Percentiles rank a stretch among this genome's conserved stretches.
Conservation (phyloP, 2,113 vertebrate genomes). For the Chaenogobius annularis region DNA sequence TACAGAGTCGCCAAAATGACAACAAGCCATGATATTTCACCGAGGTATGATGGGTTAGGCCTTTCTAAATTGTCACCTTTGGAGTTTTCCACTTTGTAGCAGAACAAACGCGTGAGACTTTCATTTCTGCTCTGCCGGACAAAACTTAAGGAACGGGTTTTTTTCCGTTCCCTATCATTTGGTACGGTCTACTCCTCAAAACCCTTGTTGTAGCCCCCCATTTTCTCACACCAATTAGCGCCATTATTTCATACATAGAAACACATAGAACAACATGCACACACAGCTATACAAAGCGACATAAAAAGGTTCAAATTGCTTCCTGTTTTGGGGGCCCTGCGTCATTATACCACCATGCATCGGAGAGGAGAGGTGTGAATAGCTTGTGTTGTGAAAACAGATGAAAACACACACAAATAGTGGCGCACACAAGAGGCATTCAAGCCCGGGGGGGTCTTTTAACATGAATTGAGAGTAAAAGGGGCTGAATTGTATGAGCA, state of each 20-base stretch:
- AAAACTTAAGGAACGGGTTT: slow-evolving; percentile 12
- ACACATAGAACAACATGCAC: slow-evolving; percentile 17
- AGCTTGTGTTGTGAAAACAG: slow-evolving; percentile 74
- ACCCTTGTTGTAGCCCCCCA: slow-evolving; percentile 18
- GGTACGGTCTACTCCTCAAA: slow-evolving; percentile 34
- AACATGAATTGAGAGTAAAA: slow-evolving; percentile 67
- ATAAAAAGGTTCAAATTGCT: slow-evolving; percentile 56
- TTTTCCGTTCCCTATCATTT: background rate
- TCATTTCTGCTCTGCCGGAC: slow-evolving; percentile 25
- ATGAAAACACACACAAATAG: slow-evolving; percentile 74
- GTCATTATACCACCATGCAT: slow-evolving; percentile 62
- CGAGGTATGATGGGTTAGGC: too few species aligned
- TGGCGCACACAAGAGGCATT: slow-evolving; percentile 66
- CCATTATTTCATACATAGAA: slow-evolving; percentile 62
- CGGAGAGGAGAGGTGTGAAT: slow-evolving; percentile 69
- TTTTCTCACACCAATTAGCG: slow-evolving; percentile 72
- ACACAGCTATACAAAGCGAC: slow-evolving; percentile 48
- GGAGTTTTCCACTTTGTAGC: background rate
- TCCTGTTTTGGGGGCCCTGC: slow-evolving; percentile 62
- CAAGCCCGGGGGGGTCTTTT: slow-evolving; percentile 56
- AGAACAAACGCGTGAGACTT: slow-evolving; percentile 27
- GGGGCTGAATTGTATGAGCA: slow-evolving; percentile 61
- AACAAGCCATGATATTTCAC: background rate
- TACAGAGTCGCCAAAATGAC: background rate
- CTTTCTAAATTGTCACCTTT: background rate